Evolutionary conservation across 2,888 invertebrate species (phyloP), one percentile per base, ranked within the genome.

Genomic region (Protodeltote pygarga): DNA sequence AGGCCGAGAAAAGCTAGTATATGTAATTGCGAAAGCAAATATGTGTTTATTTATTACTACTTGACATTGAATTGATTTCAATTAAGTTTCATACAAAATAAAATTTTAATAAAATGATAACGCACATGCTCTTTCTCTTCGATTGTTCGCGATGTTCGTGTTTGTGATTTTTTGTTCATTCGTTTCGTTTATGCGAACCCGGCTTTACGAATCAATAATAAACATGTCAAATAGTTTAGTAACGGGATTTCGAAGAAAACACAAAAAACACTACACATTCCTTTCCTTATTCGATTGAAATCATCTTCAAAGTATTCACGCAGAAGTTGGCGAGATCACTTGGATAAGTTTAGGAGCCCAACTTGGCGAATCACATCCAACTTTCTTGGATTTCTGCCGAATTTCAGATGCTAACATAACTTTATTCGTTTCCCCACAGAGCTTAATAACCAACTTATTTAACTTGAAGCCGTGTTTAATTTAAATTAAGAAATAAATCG

Each of bases 281-380:
- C 51, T 40, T 44, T 51, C 60, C 40, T 70, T 65, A 72, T 78
- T 71, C 70, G 65, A 69, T 65, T 64, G 48, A 59, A 73, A 75
- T 69, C 71, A 75, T 79, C 72, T 71, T 75, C 74, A 80, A 81
- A 79, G 80, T 84, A 81, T 80, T 78, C 71, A 68, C 76, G 71
- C 71, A 64, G 60, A 79, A 85, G 79, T 87, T 85, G 84, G 81
- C 88, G 87, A 89, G 89, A 89, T 89, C 89, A 83, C 85, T 88
- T 85, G 77, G 80, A 79, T 77, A 86, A 85, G 78, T 87, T 83
- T 75, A 77, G 74, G 73, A 58, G 71, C 73, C 64, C 64, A 17
- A 82, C 73, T 82, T 75, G 78, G 75, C 72, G 70, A 81, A 83
- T 83, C 80, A 78, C 76, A 76, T 73, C 71, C 58, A 87, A 89